Base-by-base conservation (phyloP, 2,113 vertebrate species). In the Origma solitaria region DNA sequence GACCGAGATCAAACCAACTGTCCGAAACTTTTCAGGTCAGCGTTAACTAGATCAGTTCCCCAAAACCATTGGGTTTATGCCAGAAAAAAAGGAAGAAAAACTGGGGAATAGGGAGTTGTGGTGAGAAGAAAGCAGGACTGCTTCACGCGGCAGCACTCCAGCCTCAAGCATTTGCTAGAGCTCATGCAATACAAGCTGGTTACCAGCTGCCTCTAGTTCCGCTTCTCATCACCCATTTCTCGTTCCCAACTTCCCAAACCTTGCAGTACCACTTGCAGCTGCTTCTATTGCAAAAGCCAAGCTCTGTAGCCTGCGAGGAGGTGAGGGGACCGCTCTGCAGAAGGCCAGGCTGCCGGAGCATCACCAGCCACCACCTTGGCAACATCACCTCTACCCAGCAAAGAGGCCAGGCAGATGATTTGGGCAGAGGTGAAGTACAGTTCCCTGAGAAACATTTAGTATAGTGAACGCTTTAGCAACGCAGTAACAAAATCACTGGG, bases 261-360 rank as follows among this genome's bases (percentile, higher is more conserved):
- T 75, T 44, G 28, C 28, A 61, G 30, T 27, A 35, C 65, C 65
- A 42, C 61, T 89, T 70, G 27, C 7, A 76, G 84, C 1, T 65
- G 42, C 33, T 69, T 24, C 53, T 42, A 7, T 3, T 64, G 77
- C 73, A 86, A 38, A 86, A 82, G 12, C 10, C 2, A 0, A 28
- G 49, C 1, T 3, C 49, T 37, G 0, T 0, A 56, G 58, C 19
- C 91, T 53, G 61, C 0, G 1, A 42, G 20, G 8, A n/a, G 80
- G 33, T 2, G 14, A 4, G 1, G 3, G 8, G 37, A 25, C 9
- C 0, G 0, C 19, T 16, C 44, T 3, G 24, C 28, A 11, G 44
- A 8, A 44, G 45, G 58, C 42, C 0, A 4, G 33, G 53, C 61
- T 58, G 73, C 33, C 1, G 0, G 33, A 62, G 64, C 45, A 13